These are phyloP conservation scores for Meiosimyza decipiens DNA, from an alignment of 2,888 invertebrate genomes.

Conservation along the genomic window DNA sequence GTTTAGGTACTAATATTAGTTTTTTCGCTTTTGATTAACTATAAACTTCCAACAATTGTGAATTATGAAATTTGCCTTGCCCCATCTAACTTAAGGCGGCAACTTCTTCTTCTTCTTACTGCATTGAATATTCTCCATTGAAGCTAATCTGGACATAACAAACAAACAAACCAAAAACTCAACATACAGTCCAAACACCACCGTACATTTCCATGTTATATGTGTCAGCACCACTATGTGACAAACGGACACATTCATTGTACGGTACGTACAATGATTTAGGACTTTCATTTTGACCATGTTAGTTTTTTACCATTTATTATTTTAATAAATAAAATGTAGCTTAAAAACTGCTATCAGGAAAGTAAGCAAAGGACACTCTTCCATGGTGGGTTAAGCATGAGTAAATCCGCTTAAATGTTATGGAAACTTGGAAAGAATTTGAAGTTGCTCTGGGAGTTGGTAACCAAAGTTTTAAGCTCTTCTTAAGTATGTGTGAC, in stretches of 20 bases:
- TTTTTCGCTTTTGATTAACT: too few relatives aligned
- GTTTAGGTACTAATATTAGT: too few relatives aligned
- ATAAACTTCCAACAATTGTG: too few relatives aligned
- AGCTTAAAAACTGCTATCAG: conserved; percentile 34
- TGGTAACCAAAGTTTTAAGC: too few relatives aligned
- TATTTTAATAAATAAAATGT: conserved; percentile 41
- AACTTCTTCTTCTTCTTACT: too few relatives aligned
- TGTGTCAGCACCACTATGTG: conserved; percentile 43
- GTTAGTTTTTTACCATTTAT: conserved; percentile 37
- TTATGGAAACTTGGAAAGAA: conserved; percentile 55
- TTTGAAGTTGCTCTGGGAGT: background rate
- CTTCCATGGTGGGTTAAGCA: background rate
- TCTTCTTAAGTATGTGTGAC: too few relatives aligned
- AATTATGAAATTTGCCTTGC: too few relatives aligned
- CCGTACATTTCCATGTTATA: conserved; percentile 15
- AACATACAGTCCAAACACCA: too few relatives aligned
- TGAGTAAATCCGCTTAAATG: conserved; percentile 62
- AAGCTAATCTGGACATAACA: too few relatives aligned
- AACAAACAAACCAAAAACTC: too few relatives aligned
- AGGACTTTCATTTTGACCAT: conserved; percentile 48
- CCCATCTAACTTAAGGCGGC: too few relatives aligned
- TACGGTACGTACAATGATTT: conserved; percentile 40
- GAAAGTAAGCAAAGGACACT: conserved; percentile 37
- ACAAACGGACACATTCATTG: conserved; percentile 39
- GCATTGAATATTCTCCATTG: too few relatives aligned